phyloP scores from a whole-genome alignment of 2,797 vertebrate genomes.

The Paedocypris micromegethes region DNA sequence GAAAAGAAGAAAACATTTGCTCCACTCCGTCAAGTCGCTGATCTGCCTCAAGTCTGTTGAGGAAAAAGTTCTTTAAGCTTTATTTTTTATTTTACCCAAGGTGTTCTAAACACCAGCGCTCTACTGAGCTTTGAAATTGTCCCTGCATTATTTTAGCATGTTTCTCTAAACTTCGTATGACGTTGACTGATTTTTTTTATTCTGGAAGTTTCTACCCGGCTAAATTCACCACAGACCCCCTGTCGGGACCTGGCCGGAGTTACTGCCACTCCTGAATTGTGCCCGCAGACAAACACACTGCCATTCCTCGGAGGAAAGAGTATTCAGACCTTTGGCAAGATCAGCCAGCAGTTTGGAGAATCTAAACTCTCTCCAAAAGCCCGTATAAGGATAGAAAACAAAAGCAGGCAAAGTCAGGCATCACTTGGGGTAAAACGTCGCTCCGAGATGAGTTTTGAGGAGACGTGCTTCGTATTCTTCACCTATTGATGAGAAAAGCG shows the following conservation, averaged over 20 bases:
- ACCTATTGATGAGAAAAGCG: too few species aligned
- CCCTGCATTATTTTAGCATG: too few species aligned
- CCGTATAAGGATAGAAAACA: constrained; percentile 20
- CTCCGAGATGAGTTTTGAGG: too few species aligned
- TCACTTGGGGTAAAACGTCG: too few species aligned
- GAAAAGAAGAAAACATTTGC: constrained; percentile 3
- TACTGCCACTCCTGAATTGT: constrained; percentile 7
- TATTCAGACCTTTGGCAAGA: neutral
- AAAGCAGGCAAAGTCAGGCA: neutral
- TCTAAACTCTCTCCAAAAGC: constrained; percentile 4
- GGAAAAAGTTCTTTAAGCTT: too few species aligned
- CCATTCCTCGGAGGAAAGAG: constrained; percentile 5
- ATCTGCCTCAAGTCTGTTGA: neutral
- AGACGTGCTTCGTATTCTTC: too few species aligned
- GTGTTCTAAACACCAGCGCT: too few species aligned
- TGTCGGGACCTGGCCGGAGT: neutral
- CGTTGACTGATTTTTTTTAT: too few species aligned
- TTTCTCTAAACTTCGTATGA: too few species aligned
- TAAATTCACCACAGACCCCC: constrained; percentile 32
- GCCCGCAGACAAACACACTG: constrained; percentile 4
- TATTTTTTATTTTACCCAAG: too few species aligned
- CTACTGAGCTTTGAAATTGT: too few species aligned
- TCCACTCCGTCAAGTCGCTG: constrained; percentile 14
- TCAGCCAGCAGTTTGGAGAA: constrained; percentile 15
- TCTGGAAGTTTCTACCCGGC: neutral